phyloP scores from a whole-genome alignment of 2,113 vertebrate species.

The Clarias magur region DNA sequence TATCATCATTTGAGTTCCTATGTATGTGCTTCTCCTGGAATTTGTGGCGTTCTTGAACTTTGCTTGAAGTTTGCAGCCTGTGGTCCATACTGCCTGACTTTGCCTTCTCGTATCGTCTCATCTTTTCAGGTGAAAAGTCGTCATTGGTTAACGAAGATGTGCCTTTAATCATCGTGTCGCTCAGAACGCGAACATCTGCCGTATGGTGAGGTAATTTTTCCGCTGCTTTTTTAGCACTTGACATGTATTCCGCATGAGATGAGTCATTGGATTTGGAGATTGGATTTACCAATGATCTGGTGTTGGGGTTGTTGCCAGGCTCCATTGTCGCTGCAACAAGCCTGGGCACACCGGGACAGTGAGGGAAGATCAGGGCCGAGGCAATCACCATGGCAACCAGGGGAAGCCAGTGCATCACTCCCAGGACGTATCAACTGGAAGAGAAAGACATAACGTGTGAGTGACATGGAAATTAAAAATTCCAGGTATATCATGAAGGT shows the following conservation, averaged over 20 bases:
- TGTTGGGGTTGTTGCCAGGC: slow-evolving; percentile 58
- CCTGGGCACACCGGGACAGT: slow-evolving; percentile 67
- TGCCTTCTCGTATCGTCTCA: slow-evolving; percentile 16
- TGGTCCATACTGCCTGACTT: slow-evolving; percentile 22
- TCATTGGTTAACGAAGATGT: slow-evolving; percentile 31
- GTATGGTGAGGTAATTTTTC: slow-evolving; percentile 11
- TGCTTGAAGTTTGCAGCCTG: slow-evolving; percentile 27
- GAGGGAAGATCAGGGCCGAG: slow-evolving; percentile 80
- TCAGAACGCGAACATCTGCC: slow-evolving; percentile 36
- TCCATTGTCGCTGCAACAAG: slow-evolving; percentile 63
- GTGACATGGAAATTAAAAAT: background rate
- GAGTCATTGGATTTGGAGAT: slow-evolving; percentile 37
- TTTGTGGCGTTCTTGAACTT: slow-evolving; percentile 29
- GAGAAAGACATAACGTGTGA: background rate
- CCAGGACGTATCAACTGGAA: slow-evolving; percentile 78
- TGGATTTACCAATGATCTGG: slow-evolving; percentile 34
- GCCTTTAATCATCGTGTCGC: slow-evolving; percentile 25
- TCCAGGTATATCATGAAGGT: background rate
- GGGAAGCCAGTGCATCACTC: slow-evolving; percentile 85
- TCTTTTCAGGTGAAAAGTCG: slow-evolving; percentile 42
- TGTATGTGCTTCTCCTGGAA: slow-evolving; percentile 47
- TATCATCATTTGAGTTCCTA: slow-evolving; percentile 52
- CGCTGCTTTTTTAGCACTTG: background rate
- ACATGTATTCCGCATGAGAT: slow-evolving; percentile 43
- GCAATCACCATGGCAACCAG: slow-evolving; percentile 85